phyloP scores from a whole-genome alignment of 2,888 invertebrate genomes.

The Papilio protenor region DNA sequence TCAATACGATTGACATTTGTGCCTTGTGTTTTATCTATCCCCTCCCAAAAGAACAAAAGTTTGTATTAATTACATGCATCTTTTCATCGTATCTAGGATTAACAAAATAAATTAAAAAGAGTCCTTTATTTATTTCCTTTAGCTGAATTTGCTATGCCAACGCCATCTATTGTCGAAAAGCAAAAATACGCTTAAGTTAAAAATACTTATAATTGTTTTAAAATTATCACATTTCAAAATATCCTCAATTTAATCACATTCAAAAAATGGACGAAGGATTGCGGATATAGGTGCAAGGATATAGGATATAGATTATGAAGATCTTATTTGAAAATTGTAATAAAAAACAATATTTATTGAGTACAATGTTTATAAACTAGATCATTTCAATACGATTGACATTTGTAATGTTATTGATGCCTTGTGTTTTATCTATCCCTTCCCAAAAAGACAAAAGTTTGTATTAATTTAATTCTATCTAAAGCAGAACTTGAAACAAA shows the following conservation, averaged over 20 bases:
- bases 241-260: background rate
- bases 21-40: too few species aligned
- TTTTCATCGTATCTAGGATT: background rate
- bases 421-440: too few species aligned
- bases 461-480: background rate
- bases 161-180: conserved; percentile 33
- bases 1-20: too few species aligned
- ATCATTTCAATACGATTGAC: too few species aligned
- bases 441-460: background rate
- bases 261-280: background rate
- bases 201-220: too few species aligned
- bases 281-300: background rate
- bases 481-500: too few species aligned
- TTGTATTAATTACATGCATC: background rate
- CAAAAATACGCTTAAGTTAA: background rate
- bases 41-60: background rate
- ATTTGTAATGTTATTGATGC: too few species aligned
- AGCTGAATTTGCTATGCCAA: background rate
- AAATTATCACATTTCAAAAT: background rate
- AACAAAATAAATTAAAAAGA: background rate
- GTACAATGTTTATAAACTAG: too few species aligned
- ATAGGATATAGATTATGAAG: background rate
- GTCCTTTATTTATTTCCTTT: background rate
- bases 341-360: background rate
- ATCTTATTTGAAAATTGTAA: background rate